phyloP scores from a whole-genome alignment of 2,888 invertebrate genomes.

The Lasioglossum calceatum region DNA sequence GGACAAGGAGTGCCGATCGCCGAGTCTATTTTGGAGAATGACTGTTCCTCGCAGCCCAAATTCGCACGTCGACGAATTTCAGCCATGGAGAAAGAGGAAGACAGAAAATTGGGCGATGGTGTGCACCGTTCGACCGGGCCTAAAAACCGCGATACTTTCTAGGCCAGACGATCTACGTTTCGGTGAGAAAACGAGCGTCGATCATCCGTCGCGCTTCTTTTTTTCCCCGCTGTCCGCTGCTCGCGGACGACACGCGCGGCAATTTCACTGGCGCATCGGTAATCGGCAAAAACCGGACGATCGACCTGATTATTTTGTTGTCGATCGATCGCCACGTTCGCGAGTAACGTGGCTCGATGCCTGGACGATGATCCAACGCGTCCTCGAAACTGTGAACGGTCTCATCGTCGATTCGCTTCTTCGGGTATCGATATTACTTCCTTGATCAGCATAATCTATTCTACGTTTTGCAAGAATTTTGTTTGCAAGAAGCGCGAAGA shows the following conservation, averaged over 20 bases:
- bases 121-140: constrained; percentile 56
- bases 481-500: background rate
- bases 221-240: background rate
- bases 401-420: background rate
- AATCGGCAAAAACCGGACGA: constrained; percentile 26
- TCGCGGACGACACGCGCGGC: background rate
- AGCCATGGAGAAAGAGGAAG: constrained; percentile 52
- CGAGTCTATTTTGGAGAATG: background rate
- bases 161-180: constrained; percentile 55
- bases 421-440: background rate
- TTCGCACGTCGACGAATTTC: background rate
- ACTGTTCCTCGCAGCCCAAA: background rate
- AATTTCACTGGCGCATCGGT: constrained; percentile 17
- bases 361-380: background rate
- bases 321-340: background rate
- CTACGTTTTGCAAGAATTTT: background rate
- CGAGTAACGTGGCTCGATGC: background rate
- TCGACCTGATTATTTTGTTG: constrained; percentile 26
- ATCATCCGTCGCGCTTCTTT: background rate
- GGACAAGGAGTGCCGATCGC: background rate
- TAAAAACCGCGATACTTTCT: constrained; percentile 67
- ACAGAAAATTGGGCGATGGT: constrained; percentile 60
- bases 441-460: background rate
- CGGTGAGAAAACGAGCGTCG: constrained; percentile 37
- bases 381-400: background rate